A percentile compares a stretch with the other conserved stretches of the same genome.
phyloP scores from a whole-genome alignment of 2,113 vertebrate genomes.

The Galemys pyrenaicus region DNA sequence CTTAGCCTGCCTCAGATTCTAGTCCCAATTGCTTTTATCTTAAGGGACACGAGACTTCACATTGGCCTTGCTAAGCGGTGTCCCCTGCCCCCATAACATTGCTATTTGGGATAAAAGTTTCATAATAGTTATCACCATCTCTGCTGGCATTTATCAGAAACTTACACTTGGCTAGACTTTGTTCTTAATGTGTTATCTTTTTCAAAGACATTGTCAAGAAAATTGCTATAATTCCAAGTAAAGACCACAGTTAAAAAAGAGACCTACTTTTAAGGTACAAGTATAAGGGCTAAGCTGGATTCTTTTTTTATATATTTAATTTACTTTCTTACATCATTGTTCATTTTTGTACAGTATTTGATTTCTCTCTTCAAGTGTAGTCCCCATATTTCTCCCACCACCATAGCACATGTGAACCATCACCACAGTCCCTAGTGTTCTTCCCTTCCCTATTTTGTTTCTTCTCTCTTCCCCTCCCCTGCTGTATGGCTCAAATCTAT shows the following conservation, averaged over 20 bases:
- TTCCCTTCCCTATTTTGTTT: too few species aligned
- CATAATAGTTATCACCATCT: neutral
- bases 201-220: neutral
- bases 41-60: neutral
- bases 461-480: too few species aligned
- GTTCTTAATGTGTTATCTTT: neutral
- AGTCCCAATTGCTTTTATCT: neutral
- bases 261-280: neutral
- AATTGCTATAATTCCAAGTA: neutral
- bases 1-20: neutral
- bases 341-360: too few species aligned
- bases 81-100: neutral
- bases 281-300: fast-evolving
- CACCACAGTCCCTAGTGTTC: too few species aligned
- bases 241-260: neutral
- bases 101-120: constrained; percentile 3
- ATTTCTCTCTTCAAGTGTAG: too few species aligned
- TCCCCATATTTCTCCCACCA: too few species aligned
- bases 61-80: neutral
- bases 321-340: too few species aligned
- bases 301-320: too few species aligned
- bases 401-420: too few species aligned
- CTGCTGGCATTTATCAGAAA: neutral
- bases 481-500: too few species aligned
- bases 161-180: neutral